Conservation (phyloP, 2,888 invertebrate species). For the Protodeltote pygarga region DNA sequence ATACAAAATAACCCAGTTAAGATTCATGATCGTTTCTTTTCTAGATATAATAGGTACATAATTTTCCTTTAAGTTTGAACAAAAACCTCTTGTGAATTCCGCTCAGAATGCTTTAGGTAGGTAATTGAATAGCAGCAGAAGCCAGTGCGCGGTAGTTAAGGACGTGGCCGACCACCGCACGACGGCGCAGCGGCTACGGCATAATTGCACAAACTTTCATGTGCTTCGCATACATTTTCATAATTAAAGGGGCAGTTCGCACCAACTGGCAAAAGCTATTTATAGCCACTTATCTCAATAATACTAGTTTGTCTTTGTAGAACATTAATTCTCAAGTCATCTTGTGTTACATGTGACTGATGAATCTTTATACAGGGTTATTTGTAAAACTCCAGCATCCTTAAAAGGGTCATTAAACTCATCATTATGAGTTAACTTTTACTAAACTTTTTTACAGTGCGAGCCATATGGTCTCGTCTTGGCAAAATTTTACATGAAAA, state of each 20-base stretch:
- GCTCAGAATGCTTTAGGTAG: slow-evolving; percentile 59
- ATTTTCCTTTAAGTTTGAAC: slow-evolving; percentile 54
- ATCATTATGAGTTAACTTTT: no score
- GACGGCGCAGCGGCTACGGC: slow-evolving; percentile 65
- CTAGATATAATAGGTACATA: slow-evolving; percentile 1
- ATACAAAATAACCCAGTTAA: no score
- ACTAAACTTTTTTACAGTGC: neutral
- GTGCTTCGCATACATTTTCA: slow-evolving; percentile 86
- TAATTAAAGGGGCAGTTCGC: slow-evolving; percentile 83
- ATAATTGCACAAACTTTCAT: slow-evolving; percentile 86
- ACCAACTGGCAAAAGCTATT: slow-evolving; percentile 78
- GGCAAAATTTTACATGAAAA: neutral
- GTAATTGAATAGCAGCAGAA: slow-evolving; percentile 81
- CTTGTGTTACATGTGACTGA: slow-evolving; percentile 1
- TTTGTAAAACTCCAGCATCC: no score
- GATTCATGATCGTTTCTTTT: no score
- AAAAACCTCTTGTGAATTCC: slow-evolving; percentile 71
- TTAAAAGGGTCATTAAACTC: no score
- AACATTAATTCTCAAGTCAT: slow-evolving; percentile 28
- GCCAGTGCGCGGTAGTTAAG: slow-evolving; percentile 72
- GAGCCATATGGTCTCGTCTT: neutral
- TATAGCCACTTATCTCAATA: slow-evolving; percentile 71
- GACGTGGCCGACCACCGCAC: slow-evolving; percentile 73
- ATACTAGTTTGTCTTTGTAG: slow-evolving; percentile 54
- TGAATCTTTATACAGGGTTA: no score